Conservation (phyloP, 2,888 invertebrate genomes). For the Drosophila eohydei region DNA sequence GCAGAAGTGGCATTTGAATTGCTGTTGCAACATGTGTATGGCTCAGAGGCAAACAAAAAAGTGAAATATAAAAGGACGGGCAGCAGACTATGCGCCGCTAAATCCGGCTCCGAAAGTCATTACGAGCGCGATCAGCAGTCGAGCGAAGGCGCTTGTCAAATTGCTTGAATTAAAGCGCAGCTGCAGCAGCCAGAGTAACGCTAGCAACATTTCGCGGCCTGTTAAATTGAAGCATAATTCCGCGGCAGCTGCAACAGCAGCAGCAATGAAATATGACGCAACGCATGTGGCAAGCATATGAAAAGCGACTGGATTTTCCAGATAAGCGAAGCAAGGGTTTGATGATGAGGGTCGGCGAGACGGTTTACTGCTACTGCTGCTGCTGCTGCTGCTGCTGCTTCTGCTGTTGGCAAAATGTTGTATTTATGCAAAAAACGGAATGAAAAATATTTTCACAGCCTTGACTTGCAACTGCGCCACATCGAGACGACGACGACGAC, state of each 20-base stretch:
- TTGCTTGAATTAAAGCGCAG: slow-evolving; percentile 65
- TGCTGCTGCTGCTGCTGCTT: background rate
- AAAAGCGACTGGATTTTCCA: slow-evolving; percentile 60
- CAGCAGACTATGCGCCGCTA: slow-evolving; percentile 16
- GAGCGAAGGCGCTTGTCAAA: slow-evolving; percentile 62
- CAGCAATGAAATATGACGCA: slow-evolving; percentile 68
- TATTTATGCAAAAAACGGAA: slow-evolving; percentile 75
- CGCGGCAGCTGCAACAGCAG: slow-evolving; percentile 41
- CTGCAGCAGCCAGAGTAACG: slow-evolving; percentile 29
- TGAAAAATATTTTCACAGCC: slow-evolving; percentile 76
- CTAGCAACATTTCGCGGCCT: slow-evolving; percentile 69
- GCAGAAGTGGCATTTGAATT: slow-evolving; percentile 10
- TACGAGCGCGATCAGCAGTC: slow-evolving; percentile 53
- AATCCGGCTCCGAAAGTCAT: slow-evolving; percentile 54
- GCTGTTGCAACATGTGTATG: slow-evolving; percentile 57
- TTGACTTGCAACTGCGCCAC: slow-evolving; percentile 71
- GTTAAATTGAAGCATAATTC: slow-evolving; percentile 76
- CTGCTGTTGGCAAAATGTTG: slow-evolving; percentile 60
- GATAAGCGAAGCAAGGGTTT: slow-evolving; percentile 26
- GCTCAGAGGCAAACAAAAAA: slow-evolving; percentile 21
- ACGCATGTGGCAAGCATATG: slow-evolving; percentile 74
- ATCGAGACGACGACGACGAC: slow-evolving; percentile 10
- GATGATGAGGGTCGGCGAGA: slow-evolving; percentile 1
- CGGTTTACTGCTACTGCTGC: background rate
- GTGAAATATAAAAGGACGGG: background rate